Percentiles rank a stretch among this genome's conserved stretches.
These are phyloP conservation scores for Bombus ignitus DNA, from an alignment of 1,140 invertebrate genomes.

Conservation along the genomic window DNA sequence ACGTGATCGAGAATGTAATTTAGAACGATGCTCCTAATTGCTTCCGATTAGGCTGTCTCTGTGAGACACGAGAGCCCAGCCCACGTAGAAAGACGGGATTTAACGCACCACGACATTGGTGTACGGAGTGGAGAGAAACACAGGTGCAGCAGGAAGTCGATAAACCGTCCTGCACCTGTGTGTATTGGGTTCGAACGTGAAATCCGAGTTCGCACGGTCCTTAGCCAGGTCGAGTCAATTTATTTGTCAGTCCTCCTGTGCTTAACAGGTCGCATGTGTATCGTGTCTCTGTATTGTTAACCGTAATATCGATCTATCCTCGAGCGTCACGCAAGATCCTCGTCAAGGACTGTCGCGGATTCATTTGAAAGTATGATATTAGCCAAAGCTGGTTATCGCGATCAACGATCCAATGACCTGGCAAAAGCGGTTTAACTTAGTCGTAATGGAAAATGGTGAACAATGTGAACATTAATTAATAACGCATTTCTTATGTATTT, in stretches of 20 bases:
- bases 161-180: conserved; percentile 18
- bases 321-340: conserved; percentile 27
- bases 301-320: conserved; percentile 5
- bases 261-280: no score
- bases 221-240: background rate
- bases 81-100: conserved; percentile 43
- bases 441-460: no score
- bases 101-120: conserved; percentile 39
- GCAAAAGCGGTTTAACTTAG: background rate
- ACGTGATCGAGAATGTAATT: conserved; percentile 40
- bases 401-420: background rate
- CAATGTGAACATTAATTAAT: background rate
- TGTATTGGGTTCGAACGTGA: conserved; percentile 6
- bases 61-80: conserved; percentile 39
- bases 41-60: conserved; percentile 51
- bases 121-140: conserved; percentile 9
- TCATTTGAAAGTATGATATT: conserved; percentile 25
- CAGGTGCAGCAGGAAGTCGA: conserved; percentile 67
- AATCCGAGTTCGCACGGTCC: conserved; percentile 25
- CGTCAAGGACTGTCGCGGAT: background rate
- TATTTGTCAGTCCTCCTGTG: background rate
- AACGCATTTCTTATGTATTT: background rate
- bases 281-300: background rate
- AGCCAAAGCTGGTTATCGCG: background rate
- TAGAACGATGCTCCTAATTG: conserved; percentile 43